Evolutionary conservation across 2,888 invertebrate species (phyloP).

Genomic region (Iselma pallidipennis): DNA sequence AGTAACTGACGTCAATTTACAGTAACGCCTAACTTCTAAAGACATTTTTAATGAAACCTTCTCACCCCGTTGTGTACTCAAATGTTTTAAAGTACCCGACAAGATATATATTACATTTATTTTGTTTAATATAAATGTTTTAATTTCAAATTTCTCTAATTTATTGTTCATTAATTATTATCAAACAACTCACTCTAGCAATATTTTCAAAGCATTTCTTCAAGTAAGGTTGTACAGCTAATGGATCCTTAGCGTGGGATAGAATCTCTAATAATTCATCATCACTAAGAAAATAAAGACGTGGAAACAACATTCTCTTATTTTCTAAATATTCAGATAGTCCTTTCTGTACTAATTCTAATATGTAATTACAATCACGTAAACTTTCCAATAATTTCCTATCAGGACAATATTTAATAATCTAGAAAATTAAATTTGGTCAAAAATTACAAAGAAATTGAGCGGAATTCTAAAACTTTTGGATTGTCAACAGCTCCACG

Average conservation of each 20-base stretch:
- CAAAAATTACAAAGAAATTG: too few species aligned
- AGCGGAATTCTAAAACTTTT: too few species aligned
- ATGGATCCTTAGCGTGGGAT: slow-evolving; percentile 77
- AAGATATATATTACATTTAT: too few species aligned
- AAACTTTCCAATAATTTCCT: slow-evolving; percentile 69
- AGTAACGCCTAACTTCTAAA: too few species aligned
- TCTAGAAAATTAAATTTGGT: too few species aligned
- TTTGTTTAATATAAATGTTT: too few species aligned
- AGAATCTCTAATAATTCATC: slow-evolving; percentile 81
- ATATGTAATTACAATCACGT: slow-evolving; percentile 68
- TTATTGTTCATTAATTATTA: too few species aligned
- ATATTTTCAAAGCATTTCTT: slow-evolving; percentile 84
- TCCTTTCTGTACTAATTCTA: slow-evolving; percentile 76
- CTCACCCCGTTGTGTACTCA: too few species aligned
- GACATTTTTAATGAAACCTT: too few species aligned
- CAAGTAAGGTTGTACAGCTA: slow-evolving; percentile 80
- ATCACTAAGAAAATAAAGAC: slow-evolving; percentile 82
- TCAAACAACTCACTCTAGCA: slow-evolving; percentile 58
- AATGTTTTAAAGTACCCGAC: too few species aligned
- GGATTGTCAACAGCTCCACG: slow-evolving; percentile 69
- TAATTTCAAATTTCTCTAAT: too few species aligned
- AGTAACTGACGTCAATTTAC: too few species aligned
- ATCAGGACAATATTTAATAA: slow-evolving; percentile 68
- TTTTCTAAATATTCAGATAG: slow-evolving; percentile 78
- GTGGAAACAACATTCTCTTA: slow-evolving; percentile 74